Evolutionary conservation across 2,888 invertebrate genomes (phyloP), one percentile per base, ranked within the genome.

Genomic region (Rutpela maculata): DNA sequence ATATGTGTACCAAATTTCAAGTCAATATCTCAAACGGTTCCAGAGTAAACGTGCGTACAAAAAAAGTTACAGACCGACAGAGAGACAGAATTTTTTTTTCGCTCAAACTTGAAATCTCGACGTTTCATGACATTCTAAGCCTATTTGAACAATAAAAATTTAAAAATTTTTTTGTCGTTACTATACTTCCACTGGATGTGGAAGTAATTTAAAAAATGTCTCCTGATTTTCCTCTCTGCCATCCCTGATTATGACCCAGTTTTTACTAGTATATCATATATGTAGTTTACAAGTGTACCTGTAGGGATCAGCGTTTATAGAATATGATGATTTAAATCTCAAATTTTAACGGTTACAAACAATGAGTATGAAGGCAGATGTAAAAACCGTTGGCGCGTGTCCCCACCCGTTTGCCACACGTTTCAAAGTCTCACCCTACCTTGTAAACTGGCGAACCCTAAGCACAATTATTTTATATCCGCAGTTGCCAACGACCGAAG

Each of bases 341-440:
- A 19, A 19, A 22, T 6, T 63, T 26, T 74, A 59, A 67, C 67
- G 74, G 65, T 56, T 66, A 66, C 59, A 11, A 76, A 63, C 60
- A 59, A 68, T 59, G 63, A 22, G 59, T 65, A 67, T 57, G 55
- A 60, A 67, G 67, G 72, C 80, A 80, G 80, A 67, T 80, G 80
- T 67, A 50, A 72, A 78, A 78, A 78, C 80, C 80, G 80, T 80
- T 80, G 80, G 75, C 80, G 78, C 80, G 76, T 78, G 80, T 74
- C 78, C 56, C 76, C 68, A 43, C 31, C 17, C 62, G 60, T 38
- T n/a, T 3, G 62, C 57, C 70, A 50, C 66, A 60, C 19, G 55
- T 74, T 66, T 60, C 15, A 17, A 75, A 72, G 62, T 71, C 74
- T 62, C 74, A 38, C 74, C 67, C 70, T 38, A 60, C 70, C 38